Evolutionary conservation across 2,888 invertebrate genomes (phyloP).

Genomic region (Meliscaeva auricollis): DNA sequence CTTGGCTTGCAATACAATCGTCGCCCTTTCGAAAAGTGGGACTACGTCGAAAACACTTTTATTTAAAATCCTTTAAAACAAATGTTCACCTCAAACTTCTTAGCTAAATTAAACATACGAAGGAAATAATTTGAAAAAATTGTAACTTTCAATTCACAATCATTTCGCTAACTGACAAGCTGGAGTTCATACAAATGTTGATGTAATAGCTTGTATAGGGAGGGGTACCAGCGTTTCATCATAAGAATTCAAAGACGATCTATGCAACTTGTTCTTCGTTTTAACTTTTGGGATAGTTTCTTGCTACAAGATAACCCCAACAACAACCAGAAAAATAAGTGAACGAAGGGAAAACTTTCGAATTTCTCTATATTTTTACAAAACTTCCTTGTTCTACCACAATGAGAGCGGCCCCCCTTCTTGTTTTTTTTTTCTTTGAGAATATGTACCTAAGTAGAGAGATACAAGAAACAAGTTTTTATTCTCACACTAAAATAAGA

Average conservation of each 20-base stretch:
- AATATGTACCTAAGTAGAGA: background rate
- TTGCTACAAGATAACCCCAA: background rate
- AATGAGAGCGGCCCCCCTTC: background rate
- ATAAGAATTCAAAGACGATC: slow-evolving; percentile 40
- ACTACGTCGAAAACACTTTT: no score
- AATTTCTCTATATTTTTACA: slow-evolving; percentile 7
- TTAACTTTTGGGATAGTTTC: slow-evolving; percentile 34
- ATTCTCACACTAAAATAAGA: slow-evolving; percentile 19
- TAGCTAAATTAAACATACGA: no score
- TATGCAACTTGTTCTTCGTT: slow-evolving; percentile 46
- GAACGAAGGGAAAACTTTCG: slow-evolving; percentile 25
- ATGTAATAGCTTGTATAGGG: slow-evolving; percentile 52
- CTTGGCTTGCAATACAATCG: no score
- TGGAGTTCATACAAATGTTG: slow-evolving; percentile 5
- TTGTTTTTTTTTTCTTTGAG: background rate
- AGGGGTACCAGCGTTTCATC: slow-evolving; percentile 42
- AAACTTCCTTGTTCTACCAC: slow-evolving; percentile 21
- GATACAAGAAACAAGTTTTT: slow-evolving; percentile 16
- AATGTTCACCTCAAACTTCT: no score
- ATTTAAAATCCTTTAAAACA: no score
- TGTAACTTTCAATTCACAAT: slow-evolving; percentile 45
- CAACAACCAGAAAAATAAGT: background rate
- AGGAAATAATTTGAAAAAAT: slow-evolving; percentile 24
- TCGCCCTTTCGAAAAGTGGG: no score
- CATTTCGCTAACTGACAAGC: slow-evolving; percentile 2